Percentiles rank a stretch among this genome's conserved stretches.
phyloP scores from a whole-genome alignment of 2,797 vertebrate genomes.

The Chromis chromis region DNA sequence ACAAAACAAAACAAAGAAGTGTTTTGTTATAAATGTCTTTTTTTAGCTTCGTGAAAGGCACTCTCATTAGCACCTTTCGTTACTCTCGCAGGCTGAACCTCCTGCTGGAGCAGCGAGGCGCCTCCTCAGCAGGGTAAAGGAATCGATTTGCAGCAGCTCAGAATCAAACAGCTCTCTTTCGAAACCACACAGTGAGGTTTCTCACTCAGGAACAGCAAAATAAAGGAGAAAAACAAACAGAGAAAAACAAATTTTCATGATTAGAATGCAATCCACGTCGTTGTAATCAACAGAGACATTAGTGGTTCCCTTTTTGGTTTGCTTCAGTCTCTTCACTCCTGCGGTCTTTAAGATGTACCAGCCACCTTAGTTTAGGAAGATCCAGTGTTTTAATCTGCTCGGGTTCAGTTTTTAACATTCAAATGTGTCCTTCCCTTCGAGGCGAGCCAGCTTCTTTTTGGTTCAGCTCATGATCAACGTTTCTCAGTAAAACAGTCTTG shows the following conservation, averaged over 20 bases:
- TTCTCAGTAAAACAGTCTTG: constrained; percentile 31
- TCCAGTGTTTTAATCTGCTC: constrained; percentile 10
- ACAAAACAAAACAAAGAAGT: not conserved
- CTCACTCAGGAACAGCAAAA: constrained; percentile 21
- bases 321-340: constrained; percentile 12
- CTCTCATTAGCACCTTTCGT: constrained; percentile 42
- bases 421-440: constrained; percentile 10
- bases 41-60: constrained; percentile 43
- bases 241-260: constrained; percentile 20
- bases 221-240: constrained; percentile 20
- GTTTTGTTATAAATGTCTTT: not conserved
- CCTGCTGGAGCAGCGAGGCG: not conserved
- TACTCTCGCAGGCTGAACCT: too few species aligned
- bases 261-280: not conserved
- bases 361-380: constrained; percentile 56
- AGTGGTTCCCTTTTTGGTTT: constrained; percentile 44
- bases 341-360: constrained; percentile 62
- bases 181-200: constrained; percentile 22
- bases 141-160: not conserved
- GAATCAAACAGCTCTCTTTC: constrained; percentile 2
- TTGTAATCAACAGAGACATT: constrained; percentile 27
- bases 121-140: not conserved
- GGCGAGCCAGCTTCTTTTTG: constrained; percentile 45
- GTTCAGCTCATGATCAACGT: constrained; percentile 42
- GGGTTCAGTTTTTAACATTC: constrained; percentile 45